phyloP scores from a whole-genome alignment of 2,888 invertebrate genomes.

The Cheiracanthium punctorium region DNA sequence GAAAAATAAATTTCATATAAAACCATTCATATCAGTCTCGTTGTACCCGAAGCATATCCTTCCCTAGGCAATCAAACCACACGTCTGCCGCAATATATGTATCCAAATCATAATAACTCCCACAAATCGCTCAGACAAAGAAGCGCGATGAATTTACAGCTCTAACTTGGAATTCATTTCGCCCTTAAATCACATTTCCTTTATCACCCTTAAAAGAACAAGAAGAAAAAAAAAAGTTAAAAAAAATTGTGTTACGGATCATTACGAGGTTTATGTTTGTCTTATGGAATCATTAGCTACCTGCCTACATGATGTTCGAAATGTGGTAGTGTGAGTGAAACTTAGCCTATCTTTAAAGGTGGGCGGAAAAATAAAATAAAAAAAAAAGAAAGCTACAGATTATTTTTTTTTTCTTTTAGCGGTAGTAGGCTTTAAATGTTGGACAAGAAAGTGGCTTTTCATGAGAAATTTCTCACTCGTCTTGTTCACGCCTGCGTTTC shows the following conservation, averaged over 20 bases:
- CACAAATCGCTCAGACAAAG: constrained; percentile 26
- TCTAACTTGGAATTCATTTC: not conserved
- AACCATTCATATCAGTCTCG: constrained; percentile 41
- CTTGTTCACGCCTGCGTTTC: not conserved
- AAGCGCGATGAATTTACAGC: not conserved
- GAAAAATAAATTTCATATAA: not conserved
- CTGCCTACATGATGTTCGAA: not conserved
- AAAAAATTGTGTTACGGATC: not conserved
- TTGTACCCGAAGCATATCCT: constrained; percentile 3
- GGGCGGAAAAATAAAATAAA: not conserved
- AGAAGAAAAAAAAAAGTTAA: too few relatives aligned
- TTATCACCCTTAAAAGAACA: not conserved
- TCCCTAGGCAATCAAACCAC: not conserved
- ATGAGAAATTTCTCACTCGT: constrained; percentile 52
- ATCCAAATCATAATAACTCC: constrained; percentile 38
- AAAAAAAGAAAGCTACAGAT: not conserved
- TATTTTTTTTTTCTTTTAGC: not conserved
- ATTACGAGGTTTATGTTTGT: not conserved
- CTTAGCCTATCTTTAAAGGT: not conserved
- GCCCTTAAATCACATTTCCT: not conserved
- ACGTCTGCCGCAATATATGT: constrained; percentile 1
- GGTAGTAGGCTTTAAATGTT: constrained; percentile 38
- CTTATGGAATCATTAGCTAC: not conserved
- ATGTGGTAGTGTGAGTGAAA: not conserved
- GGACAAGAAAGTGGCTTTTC: constrained; percentile 8